Percentiles rank a stretch among this genome's conserved stretches.
Evolutionary conservation across 2,113 vertebrate genomes (phyloP).

Genomic region (Poecilia latipinna): DNA sequence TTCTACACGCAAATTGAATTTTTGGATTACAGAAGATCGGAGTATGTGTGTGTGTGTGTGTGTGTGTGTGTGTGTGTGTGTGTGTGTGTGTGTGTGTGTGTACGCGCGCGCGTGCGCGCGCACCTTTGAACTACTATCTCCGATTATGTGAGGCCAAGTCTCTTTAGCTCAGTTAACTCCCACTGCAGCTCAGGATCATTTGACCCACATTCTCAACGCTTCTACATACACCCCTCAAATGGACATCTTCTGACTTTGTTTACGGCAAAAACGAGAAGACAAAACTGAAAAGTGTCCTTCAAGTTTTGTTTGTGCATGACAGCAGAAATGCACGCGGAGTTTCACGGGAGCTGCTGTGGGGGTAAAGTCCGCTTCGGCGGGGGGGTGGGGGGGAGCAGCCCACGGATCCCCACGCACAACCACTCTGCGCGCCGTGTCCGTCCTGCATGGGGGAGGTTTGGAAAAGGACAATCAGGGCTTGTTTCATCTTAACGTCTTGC

Average conservation of each 20-base stretch:
- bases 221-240: neutral
- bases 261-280: neutral
- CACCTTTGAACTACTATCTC: neutral
- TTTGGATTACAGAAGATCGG: neutral
- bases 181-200: slow-evolving; percentile 6
- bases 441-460: slow-evolving; percentile 4
- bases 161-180: slow-evolving; percentile 15
- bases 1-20: neutral
- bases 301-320: neutral
- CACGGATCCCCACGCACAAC: slow-evolving; percentile 20
- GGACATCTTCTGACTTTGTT: neutral
- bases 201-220: slow-evolving; percentile 28
- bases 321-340: no score
- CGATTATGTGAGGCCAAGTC: neutral
- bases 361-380: slow-evolving; percentile 36
- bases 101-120: neutral
- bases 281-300: neutral
- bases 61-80: neutral
- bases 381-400: slow-evolving; percentile 36
- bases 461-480: slow-evolving; percentile 8
- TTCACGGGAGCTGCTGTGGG: no score
- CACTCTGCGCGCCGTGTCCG: slow-evolving; percentile 24
- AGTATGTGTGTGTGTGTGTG: neutral
- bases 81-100: neutral
- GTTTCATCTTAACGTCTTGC: slow-evolving; percentile 26